These are phyloP conservation scores for Mycogona germanica DNA, from an alignment of 2,888 invertebrate species.

Conservation along the genomic window DNA sequence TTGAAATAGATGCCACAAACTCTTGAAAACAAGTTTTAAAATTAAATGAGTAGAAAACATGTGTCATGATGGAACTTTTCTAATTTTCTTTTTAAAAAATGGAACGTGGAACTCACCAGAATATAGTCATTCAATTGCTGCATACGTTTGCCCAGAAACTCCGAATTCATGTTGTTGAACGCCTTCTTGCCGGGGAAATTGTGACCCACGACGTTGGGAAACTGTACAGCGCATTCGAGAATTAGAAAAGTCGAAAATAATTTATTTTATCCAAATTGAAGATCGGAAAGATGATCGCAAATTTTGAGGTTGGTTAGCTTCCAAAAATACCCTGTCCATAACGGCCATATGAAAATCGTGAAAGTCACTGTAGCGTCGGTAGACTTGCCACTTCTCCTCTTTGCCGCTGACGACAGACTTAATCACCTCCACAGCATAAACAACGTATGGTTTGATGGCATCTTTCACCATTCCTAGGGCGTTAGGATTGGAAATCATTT, in stretches of 20 bases:
- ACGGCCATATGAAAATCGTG: slow-evolving; percentile 73
- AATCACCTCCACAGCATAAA: slow-evolving; percentile 72
- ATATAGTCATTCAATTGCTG: slow-evolving; percentile 61
- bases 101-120: slow-evolving; percentile 26
- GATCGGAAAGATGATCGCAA: background rate
- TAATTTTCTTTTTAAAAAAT: no score
- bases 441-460: slow-evolving; percentile 72
- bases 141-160: slow-evolving; percentile 70
- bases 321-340: slow-evolving; percentile 40
- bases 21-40: background rate
- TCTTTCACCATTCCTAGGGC: slow-evolving; percentile 64
- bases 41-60: slow-evolving; percentile 7
- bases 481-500: no score
- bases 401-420: slow-evolving; percentile 45
- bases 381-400: slow-evolving; percentile 78
- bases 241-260: background rate
- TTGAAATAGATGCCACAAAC: background rate
- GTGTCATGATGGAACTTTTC: no score
- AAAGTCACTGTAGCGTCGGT: slow-evolving; percentile 87
- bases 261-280: background rate
- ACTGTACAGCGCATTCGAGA: no score
- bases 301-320: background rate
- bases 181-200: slow-evolving; percentile 83
- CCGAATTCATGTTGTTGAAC: slow-evolving; percentile 74
- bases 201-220: slow-evolving; percentile 56